These are phyloP conservation scores for Drosophila engyochracea DNA, from an alignment of 2,888 invertebrate species.

Conservation along the genomic window DNA sequence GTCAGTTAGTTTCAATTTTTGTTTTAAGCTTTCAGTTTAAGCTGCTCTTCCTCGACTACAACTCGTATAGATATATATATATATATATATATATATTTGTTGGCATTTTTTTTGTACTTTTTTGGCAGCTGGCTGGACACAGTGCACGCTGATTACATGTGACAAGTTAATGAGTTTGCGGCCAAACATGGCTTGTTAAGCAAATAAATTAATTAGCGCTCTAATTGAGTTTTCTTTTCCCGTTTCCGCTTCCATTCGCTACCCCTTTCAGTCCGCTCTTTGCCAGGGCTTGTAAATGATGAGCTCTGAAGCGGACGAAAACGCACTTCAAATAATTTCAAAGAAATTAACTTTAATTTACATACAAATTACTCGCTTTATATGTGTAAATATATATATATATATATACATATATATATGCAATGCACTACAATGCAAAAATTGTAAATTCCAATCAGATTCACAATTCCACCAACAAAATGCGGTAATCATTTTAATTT, in stretches of 20 bases:
- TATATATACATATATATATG: not conserved
- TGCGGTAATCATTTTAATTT: slow-evolving; percentile 57
- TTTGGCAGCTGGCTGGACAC: slow-evolving; percentile 39
- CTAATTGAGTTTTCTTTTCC: slow-evolving; percentile 71
- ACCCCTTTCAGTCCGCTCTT: not conserved
- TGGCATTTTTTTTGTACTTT: slow-evolving; percentile 13
- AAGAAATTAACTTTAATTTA: slow-evolving; percentile 58
- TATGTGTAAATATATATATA: slow-evolving; percentile 10
- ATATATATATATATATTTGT: slow-evolving; percentile 1
- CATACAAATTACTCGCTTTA: slow-evolving; percentile 31
- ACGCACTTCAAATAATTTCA: slow-evolving; percentile 47
- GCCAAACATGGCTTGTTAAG: slow-evolving; percentile 79
- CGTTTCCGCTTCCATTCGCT: not conserved
- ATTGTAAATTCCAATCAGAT: slow-evolving; percentile 29
- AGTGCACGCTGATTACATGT: slow-evolving; percentile 77
- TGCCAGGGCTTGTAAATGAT: slow-evolving; percentile 47
- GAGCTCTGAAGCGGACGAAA: slow-evolving; percentile 29
- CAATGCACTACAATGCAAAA: slow-evolving; percentile 32
- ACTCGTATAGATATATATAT: not conserved
- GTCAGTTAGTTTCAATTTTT: slow-evolving; percentile 79
- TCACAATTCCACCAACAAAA: slow-evolving; percentile 1
- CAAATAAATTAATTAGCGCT: slow-evolving; percentile 79
- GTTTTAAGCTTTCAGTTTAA: slow-evolving; percentile 56
- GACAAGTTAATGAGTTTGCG: slow-evolving; percentile 80
- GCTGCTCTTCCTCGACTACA: not conserved